A percentile compares a stretch with the other conserved stretches of the same genome.
Conservation (phyloP, 2,888 invertebrate genomes). For the Amphipoea lucens region DNA sequence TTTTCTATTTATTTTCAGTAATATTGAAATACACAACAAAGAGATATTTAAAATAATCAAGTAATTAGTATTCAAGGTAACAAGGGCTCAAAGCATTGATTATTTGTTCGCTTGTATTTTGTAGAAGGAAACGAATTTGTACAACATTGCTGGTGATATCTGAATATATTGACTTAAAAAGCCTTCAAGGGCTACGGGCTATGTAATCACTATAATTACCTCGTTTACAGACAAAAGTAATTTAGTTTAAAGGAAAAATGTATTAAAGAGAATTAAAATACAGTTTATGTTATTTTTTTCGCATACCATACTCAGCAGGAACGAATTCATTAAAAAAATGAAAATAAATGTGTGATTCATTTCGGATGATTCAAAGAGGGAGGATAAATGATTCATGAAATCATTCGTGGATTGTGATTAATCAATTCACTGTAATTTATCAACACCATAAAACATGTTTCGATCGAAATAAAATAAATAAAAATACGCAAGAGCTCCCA, state of each 20-base stretch:
- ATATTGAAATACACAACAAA: constrained; percentile 61
- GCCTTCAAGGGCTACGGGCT: constrained; percentile 53
- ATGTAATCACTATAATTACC: constrained; percentile 50
- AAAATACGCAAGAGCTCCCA: neutral
- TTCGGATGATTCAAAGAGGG: constrained; percentile 45
- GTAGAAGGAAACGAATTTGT: constrained; percentile 63
- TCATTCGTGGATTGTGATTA: constrained; percentile 6
- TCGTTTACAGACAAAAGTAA: constrained; percentile 8
- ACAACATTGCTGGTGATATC: constrained; percentile 30
- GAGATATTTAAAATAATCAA: constrained; percentile 71
- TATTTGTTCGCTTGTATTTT: constrained; percentile 58
- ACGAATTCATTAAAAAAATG: neutral
- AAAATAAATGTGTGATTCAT: constrained; percentile 43
- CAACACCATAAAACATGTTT: constrained; percentile 13
- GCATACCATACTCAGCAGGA: neutral
- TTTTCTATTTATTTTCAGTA: constrained; percentile 12
- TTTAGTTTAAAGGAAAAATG: constrained; percentile 9
- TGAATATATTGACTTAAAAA: constrained; percentile 41
- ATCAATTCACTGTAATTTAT: neutral
- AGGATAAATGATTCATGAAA: constrained; percentile 30
- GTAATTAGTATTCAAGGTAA: constrained; percentile 84
- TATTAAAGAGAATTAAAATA: neutral
- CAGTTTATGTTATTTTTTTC: neutral
- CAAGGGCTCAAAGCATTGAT: constrained; percentile 69
- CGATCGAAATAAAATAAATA: neutral